Evolutionary conservation across 2,888 invertebrate genomes (phyloP).

Genomic region (Argynnis bischoffii): DNA sequence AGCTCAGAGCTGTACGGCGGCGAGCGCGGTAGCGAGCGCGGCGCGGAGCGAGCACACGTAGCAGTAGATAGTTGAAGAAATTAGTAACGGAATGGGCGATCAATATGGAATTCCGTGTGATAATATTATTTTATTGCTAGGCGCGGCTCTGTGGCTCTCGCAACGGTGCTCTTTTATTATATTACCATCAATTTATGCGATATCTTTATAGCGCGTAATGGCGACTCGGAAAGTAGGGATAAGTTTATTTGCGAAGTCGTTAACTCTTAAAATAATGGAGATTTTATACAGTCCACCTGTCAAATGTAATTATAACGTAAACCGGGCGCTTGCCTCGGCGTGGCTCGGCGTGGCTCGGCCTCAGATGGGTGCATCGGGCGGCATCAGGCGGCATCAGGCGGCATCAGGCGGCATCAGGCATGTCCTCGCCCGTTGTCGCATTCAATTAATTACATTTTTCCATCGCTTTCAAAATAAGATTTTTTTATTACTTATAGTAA

Average conservation of each 20-base stretch:
- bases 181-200: constrained; percentile 9
- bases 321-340: constrained; percentile 2
- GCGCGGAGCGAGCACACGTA: constrained; percentile 5
- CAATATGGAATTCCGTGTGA: constrained; percentile 25
- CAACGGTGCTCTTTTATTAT: constrained; percentile 7
- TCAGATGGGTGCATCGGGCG: constrained; percentile 7
- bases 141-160: constrained; percentile 18
- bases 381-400: not conserved
- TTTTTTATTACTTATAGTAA: too few relatives aligned
- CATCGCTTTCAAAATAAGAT: not conserved
- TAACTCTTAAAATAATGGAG: constrained; percentile 28
- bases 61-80: constrained; percentile 17
- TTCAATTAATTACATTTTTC: constrained; percentile 7
- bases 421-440: constrained; percentile 6
- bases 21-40: not conserved
- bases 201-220: constrained; percentile 10
- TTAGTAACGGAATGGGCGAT: constrained; percentile 23
- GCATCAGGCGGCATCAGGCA: constrained; percentile 5
- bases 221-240: constrained; percentile 6
- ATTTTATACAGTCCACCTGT: constrained; percentile 28
- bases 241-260: constrained; percentile 24
- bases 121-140: constrained; percentile 27
- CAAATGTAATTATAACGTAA: constrained; percentile 26
- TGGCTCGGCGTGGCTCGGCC: not conserved
- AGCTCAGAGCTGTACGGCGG: not conserved